These are phyloP conservation scores for Plecturocebus donacophilus DNA, from an alignment of 2,113 vertebrate genomes.

Conservation along the genomic window DNA sequence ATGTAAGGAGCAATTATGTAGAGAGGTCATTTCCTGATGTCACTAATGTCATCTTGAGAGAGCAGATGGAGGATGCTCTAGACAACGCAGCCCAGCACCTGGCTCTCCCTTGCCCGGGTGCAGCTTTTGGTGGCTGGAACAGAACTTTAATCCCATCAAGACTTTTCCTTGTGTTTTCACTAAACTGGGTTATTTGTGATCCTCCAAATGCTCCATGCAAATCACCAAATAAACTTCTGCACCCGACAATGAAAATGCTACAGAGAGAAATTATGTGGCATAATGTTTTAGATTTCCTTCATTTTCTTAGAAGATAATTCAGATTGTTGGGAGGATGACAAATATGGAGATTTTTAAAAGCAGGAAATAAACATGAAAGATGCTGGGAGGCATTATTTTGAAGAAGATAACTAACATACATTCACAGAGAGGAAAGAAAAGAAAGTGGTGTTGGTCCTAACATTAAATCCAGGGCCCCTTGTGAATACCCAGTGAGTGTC, in stretches of 20 bases:
- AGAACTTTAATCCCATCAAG: not conserved
- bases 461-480: not conserved
- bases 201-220: not conserved
- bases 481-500: not conserved
- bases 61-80: not conserved
- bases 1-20: not conserved
- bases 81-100: rapidly evolving
- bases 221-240: not conserved
- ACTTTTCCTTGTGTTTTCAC: not conserved
- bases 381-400: not conserved
- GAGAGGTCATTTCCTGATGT: not conserved
- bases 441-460: not conserved
- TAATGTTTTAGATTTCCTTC: not conserved
- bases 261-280: not conserved
- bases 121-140: not conserved
- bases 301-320: not conserved
- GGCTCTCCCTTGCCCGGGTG: not conserved
- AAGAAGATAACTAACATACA: not conserved
- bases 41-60: not conserved
- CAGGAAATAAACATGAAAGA: not conserved
- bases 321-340: not conserved
- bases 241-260: not conserved
- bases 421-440: not conserved
- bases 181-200: not conserved
- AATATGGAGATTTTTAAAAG: not conserved